phyloP scores from a whole-genome alignment of 1,140 invertebrate species.

The Zaprionus lachaisei region DNA sequence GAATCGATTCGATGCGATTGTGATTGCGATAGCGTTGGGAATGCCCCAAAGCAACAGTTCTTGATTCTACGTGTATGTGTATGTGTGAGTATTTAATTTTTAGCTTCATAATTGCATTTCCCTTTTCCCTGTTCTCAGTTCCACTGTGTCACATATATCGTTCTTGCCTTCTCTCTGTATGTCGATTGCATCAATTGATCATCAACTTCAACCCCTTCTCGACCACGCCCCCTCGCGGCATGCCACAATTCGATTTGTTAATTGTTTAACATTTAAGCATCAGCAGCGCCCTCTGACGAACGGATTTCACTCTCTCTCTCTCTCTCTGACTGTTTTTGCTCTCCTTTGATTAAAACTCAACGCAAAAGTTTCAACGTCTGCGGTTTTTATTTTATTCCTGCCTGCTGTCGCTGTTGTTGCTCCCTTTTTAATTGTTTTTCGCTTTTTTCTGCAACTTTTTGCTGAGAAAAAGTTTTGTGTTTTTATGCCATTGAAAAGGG shows the following conservation, averaged over 20 bases:
- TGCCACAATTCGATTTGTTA: constrained; percentile 29
- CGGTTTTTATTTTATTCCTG: background rate
- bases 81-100: constrained; percentile 46
- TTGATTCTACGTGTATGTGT: constrained; percentile 39
- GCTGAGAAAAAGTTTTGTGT: background rate
- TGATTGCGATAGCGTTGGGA: background rate
- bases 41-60: constrained; percentile 44
- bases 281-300: constrained; percentile 30
- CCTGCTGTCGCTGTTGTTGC: background rate
- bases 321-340: background rate
- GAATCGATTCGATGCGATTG: constrained; percentile 13
- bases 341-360: constrained; percentile 14
- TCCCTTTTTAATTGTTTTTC: constrained; percentile 7
- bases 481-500: background rate
- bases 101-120: constrained; percentile 72
- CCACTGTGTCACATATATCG: background rate
- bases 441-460: background rate
- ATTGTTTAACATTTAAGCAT: constrained; percentile 27
- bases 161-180: background rate
- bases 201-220: background rate
- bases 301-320: background rate
- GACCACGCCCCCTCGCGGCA: background rate
- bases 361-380: constrained; percentile 11
- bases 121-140: constrained; percentile 44
- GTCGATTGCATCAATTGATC: background rate